Conservation (phyloP, 2,797 vertebrate species). For the Macrochelys suwanniensis region DNA sequence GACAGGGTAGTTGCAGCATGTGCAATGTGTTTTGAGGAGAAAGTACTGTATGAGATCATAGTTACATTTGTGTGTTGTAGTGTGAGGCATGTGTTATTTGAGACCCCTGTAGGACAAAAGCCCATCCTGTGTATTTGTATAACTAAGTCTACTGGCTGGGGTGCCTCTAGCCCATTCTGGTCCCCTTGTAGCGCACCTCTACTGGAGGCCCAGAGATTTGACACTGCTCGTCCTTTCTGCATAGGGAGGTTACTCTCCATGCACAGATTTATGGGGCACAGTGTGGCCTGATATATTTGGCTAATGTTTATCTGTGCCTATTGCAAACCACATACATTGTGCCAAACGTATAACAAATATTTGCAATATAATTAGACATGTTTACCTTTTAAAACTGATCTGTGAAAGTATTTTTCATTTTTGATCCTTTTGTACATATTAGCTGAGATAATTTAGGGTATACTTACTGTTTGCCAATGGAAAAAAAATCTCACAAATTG, state of each 20-base stretch:
- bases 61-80: accelerated
- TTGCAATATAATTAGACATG: background rate
- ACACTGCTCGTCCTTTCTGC: background rate
- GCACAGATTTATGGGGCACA: background rate
- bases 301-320: background rate
- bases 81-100: background rate
- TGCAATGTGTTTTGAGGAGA: background rate
- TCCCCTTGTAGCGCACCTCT: background rate
- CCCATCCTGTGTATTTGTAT: background rate
- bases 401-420: background rate
- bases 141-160: background rate
- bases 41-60: background rate
- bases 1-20: background rate
- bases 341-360: background rate
- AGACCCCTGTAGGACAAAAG: background rate
- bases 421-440: background rate
- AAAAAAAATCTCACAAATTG: background rate
- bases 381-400: background rate
- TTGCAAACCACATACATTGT: background rate
- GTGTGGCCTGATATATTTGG: background rate
- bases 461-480: background rate
- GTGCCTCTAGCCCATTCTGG: background rate
- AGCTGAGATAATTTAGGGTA: background rate
- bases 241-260: background rate
- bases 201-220: background rate